Percentiles rank a stretch among this genome's conserved stretches.
These are phyloP conservation scores for Toxostoma redivivum DNA, from an alignment of 2,113 vertebrate genomes.

Conservation along the genomic window DNA sequence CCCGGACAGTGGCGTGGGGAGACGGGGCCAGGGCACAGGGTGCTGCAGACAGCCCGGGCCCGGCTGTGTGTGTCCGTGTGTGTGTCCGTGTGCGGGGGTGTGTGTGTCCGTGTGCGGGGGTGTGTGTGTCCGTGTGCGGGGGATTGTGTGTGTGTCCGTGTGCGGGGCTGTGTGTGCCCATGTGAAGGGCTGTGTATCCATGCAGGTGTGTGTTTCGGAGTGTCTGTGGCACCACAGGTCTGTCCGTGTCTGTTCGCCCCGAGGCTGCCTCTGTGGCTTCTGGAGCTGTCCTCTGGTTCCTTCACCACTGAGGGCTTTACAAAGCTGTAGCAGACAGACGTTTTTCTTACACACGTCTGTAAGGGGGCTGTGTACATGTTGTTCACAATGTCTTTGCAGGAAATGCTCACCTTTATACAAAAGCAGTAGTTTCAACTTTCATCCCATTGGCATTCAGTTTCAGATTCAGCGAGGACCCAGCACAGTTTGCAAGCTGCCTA, in stretches of 20 bases:
- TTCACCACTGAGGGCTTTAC: background rate
- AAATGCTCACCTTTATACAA: background rate
- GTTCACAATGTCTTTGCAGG: background rate
- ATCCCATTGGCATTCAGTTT: background rate
- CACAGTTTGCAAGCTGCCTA: background rate
- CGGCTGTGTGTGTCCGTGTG: background rate
- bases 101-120: background rate
- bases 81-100: fast-evolving
- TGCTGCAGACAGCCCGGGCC: no score
- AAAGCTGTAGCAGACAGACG: background rate
- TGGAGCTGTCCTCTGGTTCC: background rate
- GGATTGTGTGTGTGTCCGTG: background rate
- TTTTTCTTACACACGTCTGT: background rate
- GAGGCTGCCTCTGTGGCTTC: background rate
- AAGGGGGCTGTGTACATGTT: background rate
- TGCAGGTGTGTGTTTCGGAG: fast-evolving
- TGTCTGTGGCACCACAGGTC: background rate
- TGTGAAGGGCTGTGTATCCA: fast-evolving
- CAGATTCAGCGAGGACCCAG: fast-evolving
- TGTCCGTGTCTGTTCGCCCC: fast-evolving
- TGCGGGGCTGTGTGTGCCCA: background rate
- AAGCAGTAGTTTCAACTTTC: background rate
- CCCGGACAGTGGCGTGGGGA: no score
- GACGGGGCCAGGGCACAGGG: no score
- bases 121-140: background rate